Evolutionary conservation across 2,888 invertebrate genomes (phyloP).

Genomic region (Xylota sylvarum): DNA sequence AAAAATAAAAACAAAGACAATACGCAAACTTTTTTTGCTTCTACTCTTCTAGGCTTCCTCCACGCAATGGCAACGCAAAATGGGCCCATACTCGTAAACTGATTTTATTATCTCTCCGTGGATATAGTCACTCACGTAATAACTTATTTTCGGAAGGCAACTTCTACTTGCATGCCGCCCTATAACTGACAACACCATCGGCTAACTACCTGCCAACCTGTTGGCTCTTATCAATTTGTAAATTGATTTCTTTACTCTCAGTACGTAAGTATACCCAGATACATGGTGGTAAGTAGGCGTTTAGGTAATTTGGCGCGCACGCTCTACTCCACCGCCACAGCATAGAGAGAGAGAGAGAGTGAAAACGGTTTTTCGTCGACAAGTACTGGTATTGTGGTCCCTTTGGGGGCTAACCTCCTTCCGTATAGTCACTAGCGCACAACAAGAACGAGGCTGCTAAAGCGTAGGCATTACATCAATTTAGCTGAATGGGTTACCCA

Average conservation of each 20-base stretch:
- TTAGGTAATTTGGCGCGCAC: conserved; percentile 32
- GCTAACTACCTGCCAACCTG: too few species aligned
- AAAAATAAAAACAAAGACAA: too few species aligned
- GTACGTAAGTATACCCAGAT: not conserved
- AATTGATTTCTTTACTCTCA: conserved; percentile 6
- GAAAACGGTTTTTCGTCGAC: conserved; percentile 36
- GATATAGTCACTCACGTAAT: conserved; percentile 53
- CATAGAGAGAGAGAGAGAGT: conserved; percentile 19
- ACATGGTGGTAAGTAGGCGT: conserved; percentile 11
- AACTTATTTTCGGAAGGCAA: conserved; percentile 46
- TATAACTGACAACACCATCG: conserved; percentile 2
- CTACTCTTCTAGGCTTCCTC: not conserved
- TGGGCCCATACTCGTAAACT: conserved; percentile 25
- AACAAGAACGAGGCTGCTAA: not conserved
- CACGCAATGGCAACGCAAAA: conserved; percentile 44
- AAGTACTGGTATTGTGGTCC: conserved; percentile 10
- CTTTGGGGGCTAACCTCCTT: conserved; percentile 32
- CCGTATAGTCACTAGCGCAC: too few species aligned
- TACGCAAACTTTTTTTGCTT: not conserved
- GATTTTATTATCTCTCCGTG: too few species aligned
- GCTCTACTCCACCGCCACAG: not conserved
- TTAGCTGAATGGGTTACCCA: conserved; percentile 55
- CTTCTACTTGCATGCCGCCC: not conserved
- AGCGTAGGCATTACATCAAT: conserved; percentile 63
- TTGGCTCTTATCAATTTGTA: conserved; percentile 35